phyloP scores from a whole-genome alignment of 1,140 invertebrate genomes.

The Dufourea novaeangliae region DNA sequence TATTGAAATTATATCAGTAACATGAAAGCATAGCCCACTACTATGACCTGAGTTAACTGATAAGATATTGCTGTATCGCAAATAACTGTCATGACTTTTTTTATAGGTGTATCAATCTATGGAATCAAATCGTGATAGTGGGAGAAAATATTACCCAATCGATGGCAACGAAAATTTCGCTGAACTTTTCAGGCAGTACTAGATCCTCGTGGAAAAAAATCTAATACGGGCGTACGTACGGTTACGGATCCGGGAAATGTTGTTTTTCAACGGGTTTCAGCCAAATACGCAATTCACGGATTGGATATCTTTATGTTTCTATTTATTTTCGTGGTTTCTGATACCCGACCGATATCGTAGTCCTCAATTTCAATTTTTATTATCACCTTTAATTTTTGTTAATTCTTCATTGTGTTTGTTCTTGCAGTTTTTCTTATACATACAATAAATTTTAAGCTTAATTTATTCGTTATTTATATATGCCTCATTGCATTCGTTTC shows the following conservation, averaged over 20 bases:
- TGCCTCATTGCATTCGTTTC: too few species aligned
- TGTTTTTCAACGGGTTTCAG: slow-evolving; percentile 52
- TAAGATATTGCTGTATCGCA: background rate
- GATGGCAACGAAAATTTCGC: background rate
- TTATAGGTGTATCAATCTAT: background rate
- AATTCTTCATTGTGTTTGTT: slow-evolving; percentile 3
- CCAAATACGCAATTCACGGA: slow-evolving; percentile 42
- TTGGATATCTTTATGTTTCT: slow-evolving; percentile 55
- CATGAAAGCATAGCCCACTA: background rate
- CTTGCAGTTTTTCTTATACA: background rate
- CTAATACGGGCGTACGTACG: slow-evolving; percentile 32
- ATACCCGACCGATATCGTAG: slow-evolving; percentile 44
- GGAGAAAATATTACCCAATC: background rate
- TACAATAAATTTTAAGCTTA: too few species aligned
- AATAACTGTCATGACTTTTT: slow-evolving; percentile 15
- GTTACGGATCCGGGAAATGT: slow-evolving; percentile 21
- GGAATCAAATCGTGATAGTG: slow-evolving; percentile 18
- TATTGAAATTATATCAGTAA: background rate
- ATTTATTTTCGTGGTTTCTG: slow-evolving; percentile 50
- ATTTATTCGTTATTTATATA: too few species aligned
- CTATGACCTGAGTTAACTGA: background rate
- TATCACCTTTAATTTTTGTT: background rate
- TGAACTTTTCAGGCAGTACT: slow-evolving; percentile 11
- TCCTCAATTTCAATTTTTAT: slow-evolving; percentile 8
- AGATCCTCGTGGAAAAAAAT: slow-evolving; percentile 47